Base-by-base conservation (phyloP, 1,140 invertebrate species). In the Drosophila athabasca region DNA sequence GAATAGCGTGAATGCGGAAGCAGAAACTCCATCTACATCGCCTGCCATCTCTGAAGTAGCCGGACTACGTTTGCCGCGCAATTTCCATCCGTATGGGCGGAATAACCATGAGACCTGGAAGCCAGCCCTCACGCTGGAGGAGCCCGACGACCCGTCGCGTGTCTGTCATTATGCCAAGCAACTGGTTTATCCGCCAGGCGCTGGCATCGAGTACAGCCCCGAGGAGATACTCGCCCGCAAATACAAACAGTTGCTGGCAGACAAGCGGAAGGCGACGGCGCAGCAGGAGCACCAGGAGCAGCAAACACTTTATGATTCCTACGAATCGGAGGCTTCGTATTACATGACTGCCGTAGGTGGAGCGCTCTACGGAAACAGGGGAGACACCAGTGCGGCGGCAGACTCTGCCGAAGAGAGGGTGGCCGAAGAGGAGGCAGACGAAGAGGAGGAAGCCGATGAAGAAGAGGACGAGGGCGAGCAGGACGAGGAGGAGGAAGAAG, bases 91-190 rank as follows among this genome's bases (percentile, higher is more conserved):
- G 0, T 90, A 79, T 46, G 84, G 82, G 15, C 85, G 78, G 31
- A 92, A 92, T 58, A 91, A 91, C 46, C 76, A 91, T 60, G 91
- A 92, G 62, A 83, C 79, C 24, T 92, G 91, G 91, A 91, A 90
- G 57, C 90, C 84, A n/a, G 82, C 87, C 13, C 22, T 92, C 17
- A 91, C 79, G 19, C 64, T 92, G 0, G 91, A 92, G 24, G 91
- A 92, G 24, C 91, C 91, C 2, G 90, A 85, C 13, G 91, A 92
- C 71, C 90, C 90, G 2, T 81, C 82, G 48, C 72, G 79, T 9
- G 59, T 85, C 13, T 92, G 91, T 60, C 77, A 83, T 7, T 92
- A 92, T 79, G 76, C 81, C 44, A 92, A 92, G 67, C 71, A 84
- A 17, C 19, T 79, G 49, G 91, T 92, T 0, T 92, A 92, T 65